Base-by-base conservation (phyloP, 2,113 vertebrate species). In the Orcinus orca region DNA sequence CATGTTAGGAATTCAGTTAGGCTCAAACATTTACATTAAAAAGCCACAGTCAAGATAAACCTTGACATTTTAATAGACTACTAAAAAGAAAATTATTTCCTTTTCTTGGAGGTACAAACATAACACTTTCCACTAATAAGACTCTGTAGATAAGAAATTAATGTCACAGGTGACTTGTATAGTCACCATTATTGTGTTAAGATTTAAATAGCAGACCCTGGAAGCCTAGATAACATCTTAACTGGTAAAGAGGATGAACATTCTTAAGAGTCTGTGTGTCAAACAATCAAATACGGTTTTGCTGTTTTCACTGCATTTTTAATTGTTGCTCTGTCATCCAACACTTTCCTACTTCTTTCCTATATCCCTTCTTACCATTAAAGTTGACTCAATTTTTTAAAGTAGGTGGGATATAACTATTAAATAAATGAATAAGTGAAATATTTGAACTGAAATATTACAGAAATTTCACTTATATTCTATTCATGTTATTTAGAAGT, bases 1-100 rank as follows among this genome's bases (percentile, higher is more conserved):
- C 74, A 97, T 98, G 97, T 97, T 96, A 98, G 81, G 92, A 93
- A 98, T 98, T 98, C 97, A 98, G 97, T 98, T 98, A 98, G 97
- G 97, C 47, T 65, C 84, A 98, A 98, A 97, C 67, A 96, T 91
- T 93, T 98, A 88, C 67, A 93, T 95, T 83, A 98, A 98, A 97
- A 97, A 98, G 95, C 77, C 97, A 95, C 86, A 98, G 94, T 97
- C 95, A 89, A 97, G 97, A 98, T 98, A 98, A 98, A 98, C 97
- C 96, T 94, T 98, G 95, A 98, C 96, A 97, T 92, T 96, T 97
- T 97, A 98, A 97, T 76, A 95, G 97, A 97, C 53, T 60, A 97
- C 90, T 97, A 94, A 63, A 97, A 88, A 44, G 80, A 85, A 86
- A 88, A 93, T 89, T 60, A 97, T 98, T 98, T 98, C 89, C 94